A percentile compares a stretch with the other conserved stretches of the same genome.
phyloP scores from a whole-genome alignment of 2,113 vertebrate genomes.

The Tichodroma muraria region DNA sequence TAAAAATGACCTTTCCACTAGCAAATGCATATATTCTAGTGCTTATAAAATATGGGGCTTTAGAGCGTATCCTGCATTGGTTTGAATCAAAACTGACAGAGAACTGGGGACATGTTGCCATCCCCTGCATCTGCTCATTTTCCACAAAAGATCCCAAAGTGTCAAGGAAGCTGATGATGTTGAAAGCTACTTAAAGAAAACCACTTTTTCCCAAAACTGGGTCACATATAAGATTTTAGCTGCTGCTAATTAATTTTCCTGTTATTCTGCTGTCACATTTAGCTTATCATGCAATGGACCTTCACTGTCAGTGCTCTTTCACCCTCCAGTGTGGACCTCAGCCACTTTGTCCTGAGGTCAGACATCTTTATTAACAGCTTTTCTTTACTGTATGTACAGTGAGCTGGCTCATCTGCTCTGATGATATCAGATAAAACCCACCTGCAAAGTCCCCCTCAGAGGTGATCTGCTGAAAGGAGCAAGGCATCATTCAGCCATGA shows the following conservation, averaged over 20 bases:
- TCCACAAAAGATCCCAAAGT: not conserved
- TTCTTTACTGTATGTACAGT: not conserved
- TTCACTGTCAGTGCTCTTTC: not conserved
- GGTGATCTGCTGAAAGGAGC: not conserved
- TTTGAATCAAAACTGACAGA: not conserved
- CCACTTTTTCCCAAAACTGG: not conserved
- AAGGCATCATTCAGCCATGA: not conserved
- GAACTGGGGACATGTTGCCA: no score
- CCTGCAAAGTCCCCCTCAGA: not conserved
- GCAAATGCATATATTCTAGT: not conserved
- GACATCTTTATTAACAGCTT: not conserved
- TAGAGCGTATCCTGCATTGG: not conserved
- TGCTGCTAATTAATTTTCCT: slow-evolving; percentile 27
- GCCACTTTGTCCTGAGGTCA: not conserved
- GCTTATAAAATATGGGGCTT: not conserved
- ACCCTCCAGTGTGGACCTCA: not conserved
- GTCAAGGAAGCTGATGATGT: not conserved
- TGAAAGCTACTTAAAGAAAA: not conserved
- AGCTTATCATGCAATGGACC: not conserved
- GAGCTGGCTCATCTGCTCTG: not conserved
- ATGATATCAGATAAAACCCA: not conserved
- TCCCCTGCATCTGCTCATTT: not conserved
- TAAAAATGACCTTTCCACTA: not conserved
- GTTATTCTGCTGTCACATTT: not conserved
- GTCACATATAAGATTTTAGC: not conserved